phyloP scores from a whole-genome alignment of 2,888 invertebrate species.

The Hesperia comma region DNA sequence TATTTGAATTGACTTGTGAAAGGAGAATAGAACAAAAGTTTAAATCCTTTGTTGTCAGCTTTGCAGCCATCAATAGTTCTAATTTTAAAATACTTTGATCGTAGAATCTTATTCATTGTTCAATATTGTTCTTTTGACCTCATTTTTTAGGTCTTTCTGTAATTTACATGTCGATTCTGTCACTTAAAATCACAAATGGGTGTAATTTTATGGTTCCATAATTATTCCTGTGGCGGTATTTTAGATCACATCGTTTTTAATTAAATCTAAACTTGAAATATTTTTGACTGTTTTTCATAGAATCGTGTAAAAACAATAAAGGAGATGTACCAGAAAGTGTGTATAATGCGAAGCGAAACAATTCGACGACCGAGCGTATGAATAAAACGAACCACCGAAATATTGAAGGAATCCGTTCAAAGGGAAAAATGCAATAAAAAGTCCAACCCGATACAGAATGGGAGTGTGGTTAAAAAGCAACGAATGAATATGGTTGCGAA shows the following conservation, averaged over 20 bases:
- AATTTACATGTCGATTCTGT: constrained; percentile 21
- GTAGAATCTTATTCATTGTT: constrained; percentile 53
- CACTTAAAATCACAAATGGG: not conserved
- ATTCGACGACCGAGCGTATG: constrained; percentile 79
- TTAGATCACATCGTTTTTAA: constrained; percentile 8
- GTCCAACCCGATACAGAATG: constrained; percentile 74
- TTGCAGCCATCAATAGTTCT: constrained; percentile 45
- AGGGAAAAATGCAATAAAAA: constrained; percentile 83
- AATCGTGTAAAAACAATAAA: constrained; percentile 42
- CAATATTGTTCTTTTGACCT: constrained; percentile 57
- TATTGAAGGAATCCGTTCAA: constrained; percentile 83
- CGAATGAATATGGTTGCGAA: constrained; percentile 82
- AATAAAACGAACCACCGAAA: constrained; percentile 82
- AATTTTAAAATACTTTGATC: constrained; percentile 56
- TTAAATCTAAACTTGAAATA: constrained; percentile 18
- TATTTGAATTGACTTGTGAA: constrained; percentile 68
- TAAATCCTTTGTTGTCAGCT: constrained; percentile 64
- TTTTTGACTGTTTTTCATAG: constrained; percentile 38
- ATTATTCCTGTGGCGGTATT: constrained; percentile 6
- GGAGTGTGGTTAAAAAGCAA: constrained; percentile 82
- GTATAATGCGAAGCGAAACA: constrained; percentile 75
- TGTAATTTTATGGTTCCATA: constrained; percentile 4
- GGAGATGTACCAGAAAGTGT: constrained; percentile 60
- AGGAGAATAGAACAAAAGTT: constrained; percentile 65
- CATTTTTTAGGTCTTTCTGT: constrained; percentile 27